These are phyloP conservation scores for Sus cebifrons DNA, from an alignment of 2,797 vertebrate genomes.

Conservation along the genomic window DNA sequence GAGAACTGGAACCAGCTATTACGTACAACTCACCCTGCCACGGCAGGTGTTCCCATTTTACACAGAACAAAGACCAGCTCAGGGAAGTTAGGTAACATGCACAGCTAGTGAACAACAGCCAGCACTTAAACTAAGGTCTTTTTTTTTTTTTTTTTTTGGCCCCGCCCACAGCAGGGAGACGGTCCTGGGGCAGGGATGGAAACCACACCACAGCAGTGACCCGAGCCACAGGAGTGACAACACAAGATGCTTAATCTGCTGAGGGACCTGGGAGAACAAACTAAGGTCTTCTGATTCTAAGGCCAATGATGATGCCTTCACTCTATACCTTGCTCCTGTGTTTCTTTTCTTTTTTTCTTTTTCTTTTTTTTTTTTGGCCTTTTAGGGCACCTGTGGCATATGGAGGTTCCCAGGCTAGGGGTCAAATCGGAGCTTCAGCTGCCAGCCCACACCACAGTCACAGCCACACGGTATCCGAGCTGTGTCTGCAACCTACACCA, in stretches of 20 bases:
- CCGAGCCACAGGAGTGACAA: no score
- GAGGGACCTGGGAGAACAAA: neutral
- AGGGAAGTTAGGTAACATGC: neutral
- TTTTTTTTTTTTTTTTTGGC: no score
- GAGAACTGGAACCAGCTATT: neutral
- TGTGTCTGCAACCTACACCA: no score
- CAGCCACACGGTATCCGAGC: no score
- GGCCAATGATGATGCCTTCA: neutral
- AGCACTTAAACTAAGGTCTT: neutral
- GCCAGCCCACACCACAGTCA: no score
- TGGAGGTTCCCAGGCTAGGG: no score
- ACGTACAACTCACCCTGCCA: neutral
- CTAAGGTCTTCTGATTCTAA: neutral
- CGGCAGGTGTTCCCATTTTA: constrained; percentile 5
- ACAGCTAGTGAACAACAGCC: constrained; percentile 8
- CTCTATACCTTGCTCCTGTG: neutral
- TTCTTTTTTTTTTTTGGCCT: neutral
- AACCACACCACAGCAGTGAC: no score
- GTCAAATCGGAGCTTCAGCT: no score
- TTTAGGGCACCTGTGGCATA: no score
- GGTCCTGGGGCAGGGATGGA: no score
- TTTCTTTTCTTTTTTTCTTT: neutral
- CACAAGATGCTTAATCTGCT: no score
- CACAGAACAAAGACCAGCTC: neutral
- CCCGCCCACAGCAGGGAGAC: no score